Base-by-base conservation (phyloP, 2,888 invertebrate genomes). In the Cephus spinipes region DNA sequence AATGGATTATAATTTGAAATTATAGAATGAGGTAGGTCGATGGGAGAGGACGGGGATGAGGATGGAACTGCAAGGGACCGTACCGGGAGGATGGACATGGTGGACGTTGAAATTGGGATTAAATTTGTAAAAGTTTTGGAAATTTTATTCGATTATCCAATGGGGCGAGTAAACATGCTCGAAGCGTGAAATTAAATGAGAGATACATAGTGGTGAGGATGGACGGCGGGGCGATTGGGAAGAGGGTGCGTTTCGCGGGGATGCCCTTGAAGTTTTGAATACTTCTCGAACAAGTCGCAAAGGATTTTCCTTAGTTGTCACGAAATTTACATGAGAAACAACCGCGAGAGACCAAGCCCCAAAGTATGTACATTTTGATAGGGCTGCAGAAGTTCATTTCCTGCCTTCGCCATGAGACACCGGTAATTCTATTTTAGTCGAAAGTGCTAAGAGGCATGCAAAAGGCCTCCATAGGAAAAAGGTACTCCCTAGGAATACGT, bases 251-350 rank as follows among this genome's bases (percentile, higher is more conserved):
- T 9, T 23, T 40, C 6, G 15, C 6, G 2, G 15, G 40, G 40
- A 68, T 77, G 79, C 79, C 83, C 81, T 81, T 80, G 78, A 82
- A 82, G 81, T 83, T 83, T 79, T 75, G 79, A 77, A 79, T 81
- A 79, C 73, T 55, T 79, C 79, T 73, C 74, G 75, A 69, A 77
- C 76, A 12, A 33, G 71, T 12, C 12, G 71, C 71, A 33, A 12
- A 23, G 71, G 32, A 71, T 71, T 71, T 31, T 82, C 74, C 77
- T 81, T 80, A 80, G 81, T 83, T 79, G 79, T 79, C 79, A 74
- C 77, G 75, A 81, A 79, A 84, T 84, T 84, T 83, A 83, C 83
- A 84, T 84, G 77, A 78, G 81, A 83, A 83, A 83, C 83, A 79
- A 77, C 80, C 77, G 68, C 69, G 79, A 73, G 35, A 73, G 76